These are phyloP conservation scores for Beroe ovata DNA, from an alignment of 37 sponge, comb jelly and placozoan species.

Conservation along the genomic window DNA sequence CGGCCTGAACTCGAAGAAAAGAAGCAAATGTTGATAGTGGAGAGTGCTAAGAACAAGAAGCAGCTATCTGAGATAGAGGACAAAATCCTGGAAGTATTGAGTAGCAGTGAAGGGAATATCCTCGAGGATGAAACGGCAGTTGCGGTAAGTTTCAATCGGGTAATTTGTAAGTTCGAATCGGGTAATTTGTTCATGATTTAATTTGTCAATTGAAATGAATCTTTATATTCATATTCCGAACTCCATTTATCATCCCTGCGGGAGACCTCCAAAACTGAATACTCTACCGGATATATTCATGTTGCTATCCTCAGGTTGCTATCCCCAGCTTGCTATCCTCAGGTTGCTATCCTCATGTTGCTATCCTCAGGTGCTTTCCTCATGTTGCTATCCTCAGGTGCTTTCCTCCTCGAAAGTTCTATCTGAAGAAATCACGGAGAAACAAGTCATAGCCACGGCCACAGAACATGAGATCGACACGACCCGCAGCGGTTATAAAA, in stretches of 20 bases:
- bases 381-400: constrained; percentile 69
- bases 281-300: too few species aligned
- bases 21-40: constrained; percentile 64
- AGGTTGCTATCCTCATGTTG: too few species aligned
- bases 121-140: constrained; percentile 61
- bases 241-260: too few species aligned
- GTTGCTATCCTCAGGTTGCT: too few species aligned
- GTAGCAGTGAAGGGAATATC: constrained; percentile 58
- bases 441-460: constrained; percentile 80
- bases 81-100: constrained; percentile 89
- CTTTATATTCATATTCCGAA: too few species aligned
- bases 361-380: too few species aligned
- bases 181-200: too few species aligned
- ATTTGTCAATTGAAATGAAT: too few species aligned
- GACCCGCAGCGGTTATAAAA: constrained; percentile 81
- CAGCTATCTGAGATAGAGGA: constrained; percentile 93
- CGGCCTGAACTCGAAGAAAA: constrained; percentile 67
- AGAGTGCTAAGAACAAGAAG: constrained; percentile 65
- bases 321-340: too few species aligned
- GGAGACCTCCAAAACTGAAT: too few species aligned
- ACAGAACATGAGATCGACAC: constrained; percentile 96
- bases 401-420: constrained; percentile 93
- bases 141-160: too few species aligned
- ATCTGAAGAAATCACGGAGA: constrained; percentile 92
- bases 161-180: too few species aligned